A percentile compares a stretch with the other conserved stretches of the same genome.
phyloP scores from a whole-genome alignment of 1,140 invertebrate genomes.

The Nebria ingens region DNA sequence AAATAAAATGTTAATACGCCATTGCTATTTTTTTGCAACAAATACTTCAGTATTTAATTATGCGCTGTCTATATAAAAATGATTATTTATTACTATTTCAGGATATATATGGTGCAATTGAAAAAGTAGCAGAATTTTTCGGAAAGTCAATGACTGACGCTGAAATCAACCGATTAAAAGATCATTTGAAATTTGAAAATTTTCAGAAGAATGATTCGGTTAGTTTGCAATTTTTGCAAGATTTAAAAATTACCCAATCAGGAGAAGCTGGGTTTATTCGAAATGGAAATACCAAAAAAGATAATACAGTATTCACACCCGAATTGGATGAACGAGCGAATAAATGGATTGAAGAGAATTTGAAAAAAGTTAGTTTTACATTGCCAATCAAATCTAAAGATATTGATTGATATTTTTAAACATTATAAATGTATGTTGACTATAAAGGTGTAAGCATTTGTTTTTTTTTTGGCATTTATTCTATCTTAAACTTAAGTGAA shows the following conservation, averaged over 20 bases:
- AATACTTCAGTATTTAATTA: too few species aligned
- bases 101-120: conserved; percentile 43
- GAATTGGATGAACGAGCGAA: conserved; percentile 47
- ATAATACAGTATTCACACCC: conserved; percentile 50
- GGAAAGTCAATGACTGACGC: conserved; percentile 41
- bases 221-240: conserved; percentile 50
- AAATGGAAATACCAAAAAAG: conserved; percentile 49
- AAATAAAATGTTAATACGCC: too few species aligned
- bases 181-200: conserved; percentile 58
- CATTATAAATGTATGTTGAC: too few species aligned
- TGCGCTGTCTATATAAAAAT: too few species aligned
- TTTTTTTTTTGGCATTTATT: too few species aligned
- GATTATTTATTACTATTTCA: conserved; percentile 27
- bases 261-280: conserved; percentile 48
- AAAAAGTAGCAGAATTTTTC: conserved; percentile 47
- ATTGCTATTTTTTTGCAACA: not conserved
- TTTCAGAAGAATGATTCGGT: conserved; percentile 64
- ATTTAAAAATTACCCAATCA: conserved; percentile 41
- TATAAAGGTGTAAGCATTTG: too few species aligned
- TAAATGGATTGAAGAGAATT: conserved; percentile 50
- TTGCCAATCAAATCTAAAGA: conserved; percentile 40
- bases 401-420: too few species aligned
- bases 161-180: conserved; percentile 41
- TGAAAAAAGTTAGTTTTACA: conserved; percentile 41
- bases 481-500: too few species aligned